Percentiles rank a stretch among this genome's conserved stretches.
Evolutionary conservation across 2,113 vertebrate genomes (phyloP).

Genomic region (Cyanoliseus patagonus): DNA sequence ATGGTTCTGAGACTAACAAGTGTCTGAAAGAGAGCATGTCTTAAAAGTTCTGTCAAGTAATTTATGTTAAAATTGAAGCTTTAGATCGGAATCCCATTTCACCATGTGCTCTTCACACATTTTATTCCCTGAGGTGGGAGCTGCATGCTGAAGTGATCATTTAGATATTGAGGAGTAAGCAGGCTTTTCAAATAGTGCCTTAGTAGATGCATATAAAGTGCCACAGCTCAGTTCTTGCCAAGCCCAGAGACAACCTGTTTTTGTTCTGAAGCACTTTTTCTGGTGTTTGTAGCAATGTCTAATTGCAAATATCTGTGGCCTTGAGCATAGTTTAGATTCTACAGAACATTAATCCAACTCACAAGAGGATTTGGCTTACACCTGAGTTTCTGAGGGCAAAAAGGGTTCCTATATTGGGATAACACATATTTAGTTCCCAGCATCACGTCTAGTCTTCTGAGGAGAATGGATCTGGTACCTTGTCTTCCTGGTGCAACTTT

Average conservation of each 20-base stretch:
- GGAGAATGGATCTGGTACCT: not conserved
- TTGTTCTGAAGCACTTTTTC: not conserved
- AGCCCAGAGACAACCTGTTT: not conserved
- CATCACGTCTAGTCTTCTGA: not conserved
- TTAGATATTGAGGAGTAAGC: not conserved
- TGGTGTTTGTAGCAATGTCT: not conserved
- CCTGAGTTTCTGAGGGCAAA: not conserved
- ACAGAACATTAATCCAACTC: not conserved
- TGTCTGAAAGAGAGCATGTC: not conserved
- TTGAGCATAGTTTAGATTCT: not conserved
- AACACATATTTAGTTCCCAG: not conserved
- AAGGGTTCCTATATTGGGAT: not conserved
- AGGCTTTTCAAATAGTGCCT: not conserved
- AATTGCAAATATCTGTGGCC: not conserved
- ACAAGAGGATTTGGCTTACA: not conserved
- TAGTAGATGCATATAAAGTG: not conserved
- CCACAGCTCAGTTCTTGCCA: not conserved
- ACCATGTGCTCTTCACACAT: not conserved
- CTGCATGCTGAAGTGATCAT: not conserved
- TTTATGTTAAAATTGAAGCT: not conserved
- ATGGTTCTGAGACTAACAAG: not conserved
- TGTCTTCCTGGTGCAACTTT: not conserved
- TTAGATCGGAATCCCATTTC: not conserved
- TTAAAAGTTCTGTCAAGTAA: not conserved
- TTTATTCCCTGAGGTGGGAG: not conserved